These are phyloP conservation scores for Herpetotheres cachinnans DNA, from an alignment of 2,113 vertebrate genomes.

Conservation along the genomic window DNA sequence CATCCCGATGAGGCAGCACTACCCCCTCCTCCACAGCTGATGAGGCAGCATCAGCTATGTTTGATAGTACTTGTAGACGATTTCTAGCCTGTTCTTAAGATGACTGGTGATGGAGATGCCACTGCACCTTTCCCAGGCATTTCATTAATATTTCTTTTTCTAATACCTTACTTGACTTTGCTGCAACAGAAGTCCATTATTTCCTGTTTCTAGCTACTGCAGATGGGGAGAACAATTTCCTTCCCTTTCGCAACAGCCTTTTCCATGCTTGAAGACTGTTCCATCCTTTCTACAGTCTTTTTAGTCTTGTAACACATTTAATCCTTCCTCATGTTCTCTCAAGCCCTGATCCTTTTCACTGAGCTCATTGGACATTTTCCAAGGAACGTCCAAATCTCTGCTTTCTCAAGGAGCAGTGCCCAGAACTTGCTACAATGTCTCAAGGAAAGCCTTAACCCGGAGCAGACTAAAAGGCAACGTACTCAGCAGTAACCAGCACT, in stretches of 20 bases:
- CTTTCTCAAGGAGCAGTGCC: not conserved
- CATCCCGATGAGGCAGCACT: not conserved
- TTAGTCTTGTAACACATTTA: not conserved
- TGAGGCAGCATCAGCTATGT: not conserved
- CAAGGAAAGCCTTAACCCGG: not conserved
- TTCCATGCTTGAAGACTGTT: not conserved
- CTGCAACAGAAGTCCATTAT: not conserved
- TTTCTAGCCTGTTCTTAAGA: not conserved
- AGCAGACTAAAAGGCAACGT: not conserved
- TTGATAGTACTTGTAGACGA: not conserved
- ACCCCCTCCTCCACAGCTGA: not conserved
- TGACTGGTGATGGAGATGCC: not conserved
- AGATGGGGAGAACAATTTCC: not conserved
- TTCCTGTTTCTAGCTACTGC: not conserved
- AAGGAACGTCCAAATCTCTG: not conserved
- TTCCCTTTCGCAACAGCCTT: not conserved
- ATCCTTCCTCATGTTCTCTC: not conserved
- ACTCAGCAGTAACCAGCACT: not conserved
- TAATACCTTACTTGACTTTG: not conserved
- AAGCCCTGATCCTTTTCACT: not conserved
- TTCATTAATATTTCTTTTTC: not conserved
- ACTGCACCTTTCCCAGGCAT: not conserved
- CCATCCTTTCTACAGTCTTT: not conserved
- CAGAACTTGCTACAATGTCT: not conserved
- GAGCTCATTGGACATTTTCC: not conserved